Conservation (phyloP, 2,113 vertebrate genomes). For the Tragelaphus scriptus region DNA sequence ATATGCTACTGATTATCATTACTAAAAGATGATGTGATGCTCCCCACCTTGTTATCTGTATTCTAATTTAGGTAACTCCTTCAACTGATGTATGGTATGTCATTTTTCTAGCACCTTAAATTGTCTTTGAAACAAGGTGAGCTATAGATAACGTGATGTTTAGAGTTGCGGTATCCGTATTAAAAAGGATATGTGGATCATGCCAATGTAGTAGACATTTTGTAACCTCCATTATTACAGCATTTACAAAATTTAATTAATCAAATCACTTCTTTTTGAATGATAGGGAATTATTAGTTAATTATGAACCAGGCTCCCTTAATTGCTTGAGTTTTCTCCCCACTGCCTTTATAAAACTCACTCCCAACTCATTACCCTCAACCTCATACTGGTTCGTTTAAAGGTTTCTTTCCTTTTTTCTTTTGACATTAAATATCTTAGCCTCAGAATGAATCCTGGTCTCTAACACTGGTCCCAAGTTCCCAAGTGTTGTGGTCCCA, state of each 20-base stretch:
- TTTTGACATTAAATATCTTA: not conserved
- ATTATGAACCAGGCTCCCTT: not conserved
- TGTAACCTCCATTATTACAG: not conserved
- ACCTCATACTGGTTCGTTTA: not conserved
- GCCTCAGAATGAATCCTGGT: not conserved
- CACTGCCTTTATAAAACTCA: not conserved
- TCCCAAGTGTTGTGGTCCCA: not conserved
- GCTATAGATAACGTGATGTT: not conserved
- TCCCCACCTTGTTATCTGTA: not conserved
- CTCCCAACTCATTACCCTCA: not conserved
- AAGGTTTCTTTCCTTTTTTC: not conserved
- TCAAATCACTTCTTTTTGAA: constrained; percentile 1
- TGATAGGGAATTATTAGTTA: not conserved
- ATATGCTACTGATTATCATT: not conserved
- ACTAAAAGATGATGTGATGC: not conserved
- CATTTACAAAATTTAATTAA: not conserved
- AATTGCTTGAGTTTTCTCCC: not conserved
- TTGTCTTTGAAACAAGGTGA: not conserved
- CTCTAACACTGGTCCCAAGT: not conserved
- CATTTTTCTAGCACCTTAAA: not conserved
- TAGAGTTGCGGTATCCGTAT: not conserved
- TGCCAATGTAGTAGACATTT: not conserved
- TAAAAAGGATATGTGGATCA: not conserved
- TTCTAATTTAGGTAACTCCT: not conserved
- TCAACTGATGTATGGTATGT: not conserved